These are phyloP conservation scores for Drosophila kurseongensis DNA, from an alignment of 1,140 invertebrate species.

Conservation along the genomic window DNA sequence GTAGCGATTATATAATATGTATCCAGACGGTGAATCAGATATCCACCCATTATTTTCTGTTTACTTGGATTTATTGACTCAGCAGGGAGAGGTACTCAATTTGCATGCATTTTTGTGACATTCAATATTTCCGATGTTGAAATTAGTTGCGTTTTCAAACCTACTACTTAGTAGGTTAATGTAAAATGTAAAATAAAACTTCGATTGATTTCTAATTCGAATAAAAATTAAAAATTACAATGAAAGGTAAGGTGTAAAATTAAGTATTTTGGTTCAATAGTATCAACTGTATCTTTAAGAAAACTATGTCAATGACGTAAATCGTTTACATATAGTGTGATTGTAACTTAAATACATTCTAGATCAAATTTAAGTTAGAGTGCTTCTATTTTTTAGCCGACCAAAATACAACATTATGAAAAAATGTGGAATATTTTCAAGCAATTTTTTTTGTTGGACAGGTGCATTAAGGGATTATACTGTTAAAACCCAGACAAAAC, in stretches of 20 bases:
- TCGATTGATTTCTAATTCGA: no score
- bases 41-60: constrained; percentile 47
- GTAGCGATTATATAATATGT: constrained; percentile 44
- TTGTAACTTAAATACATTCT: no score
- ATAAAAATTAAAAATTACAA: no score
- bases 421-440: not conserved
- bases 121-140: constrained; percentile 7
- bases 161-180: not conserved
- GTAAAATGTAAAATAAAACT: not conserved
- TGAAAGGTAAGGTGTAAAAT: no score
- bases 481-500: constrained; percentile 5
- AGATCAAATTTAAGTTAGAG: no score
- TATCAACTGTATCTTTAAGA: no score
- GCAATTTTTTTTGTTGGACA: no score
- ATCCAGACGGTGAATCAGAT: constrained; percentile 34
- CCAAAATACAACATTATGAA: not conserved
- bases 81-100: constrained; percentile 8
- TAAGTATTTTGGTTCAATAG: no score
- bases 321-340: no score
- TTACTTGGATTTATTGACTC: constrained; percentile 17
- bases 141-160: not conserved
- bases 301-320: no score
- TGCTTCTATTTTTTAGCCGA: not conserved
- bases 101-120: not conserved
- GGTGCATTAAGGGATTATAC: not conserved